Evolutionary conservation across 1,140 invertebrate genomes (phyloP), one percentile per base, ranked within the genome.

Genomic region (Tetranychus cinnabarinus): DNA sequence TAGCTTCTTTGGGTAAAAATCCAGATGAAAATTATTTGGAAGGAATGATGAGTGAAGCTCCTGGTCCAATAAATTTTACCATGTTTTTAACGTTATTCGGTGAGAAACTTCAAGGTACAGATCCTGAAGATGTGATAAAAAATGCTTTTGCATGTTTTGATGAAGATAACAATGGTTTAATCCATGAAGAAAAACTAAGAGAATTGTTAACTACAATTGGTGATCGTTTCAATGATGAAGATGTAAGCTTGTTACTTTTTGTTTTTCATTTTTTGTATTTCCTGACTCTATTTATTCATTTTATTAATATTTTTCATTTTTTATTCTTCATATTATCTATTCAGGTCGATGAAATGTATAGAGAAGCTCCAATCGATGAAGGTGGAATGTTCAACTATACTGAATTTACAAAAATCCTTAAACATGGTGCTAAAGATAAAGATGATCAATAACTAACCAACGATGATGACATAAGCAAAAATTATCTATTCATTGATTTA

Each of bases 391-490:
- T 99, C 71, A 88, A 98, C 75, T 99, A 98, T 72, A 80, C 93
- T 42, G 95, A 98, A 76, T 99, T 99, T 72, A 97, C 93, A 34
- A 81, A 89, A 67, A 95, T 96, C 72, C 76, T 96, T 59, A 96
- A 96, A 70, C 90, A 95, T 66, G 91, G 90, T 48, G 91, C 90
- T 66, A 93, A 93, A 74, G 89, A 95, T 67, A 92, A 92, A 72
- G 88, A 93, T 73, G 88, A 93, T 69, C 84, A 87, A 75, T 84
- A 78, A 77, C 39, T 0, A 42, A 42, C 39, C 39, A 42, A 42
- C 39, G 10, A 42, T 10, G 5, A 42, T 42, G 5, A 42, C 39
- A 42, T 23, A 23, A 23, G 23, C 23, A 23, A 23, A 23, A 23
- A 23, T 23, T 23, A 23, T 23, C 23, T 23, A 23, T 23, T 23